These are phyloP conservation scores for Amiota minor DNA, from an alignment of 2,888 invertebrate species.

Conservation along the genomic window DNA sequence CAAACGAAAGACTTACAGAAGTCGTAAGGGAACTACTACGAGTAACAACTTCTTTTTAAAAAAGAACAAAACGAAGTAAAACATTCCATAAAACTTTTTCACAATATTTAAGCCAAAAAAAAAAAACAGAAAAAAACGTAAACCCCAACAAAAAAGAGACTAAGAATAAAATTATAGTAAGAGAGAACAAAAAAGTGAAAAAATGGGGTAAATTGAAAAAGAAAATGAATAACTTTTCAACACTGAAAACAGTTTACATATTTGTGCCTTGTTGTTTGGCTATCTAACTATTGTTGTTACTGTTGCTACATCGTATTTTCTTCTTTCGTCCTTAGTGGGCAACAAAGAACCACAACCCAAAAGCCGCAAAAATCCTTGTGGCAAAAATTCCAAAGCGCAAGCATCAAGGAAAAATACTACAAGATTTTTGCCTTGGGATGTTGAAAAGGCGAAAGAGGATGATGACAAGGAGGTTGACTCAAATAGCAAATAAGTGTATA, in stretches of 20 bases:
- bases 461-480: too few relatives aligned
- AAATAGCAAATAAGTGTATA: too few relatives aligned
- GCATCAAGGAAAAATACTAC: neutral
- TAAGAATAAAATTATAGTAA: conserved; percentile 46
- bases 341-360: conserved; percentile 19
- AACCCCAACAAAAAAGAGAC: conserved; percentile 34
- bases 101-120: conserved; percentile 48
- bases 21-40: neutral
- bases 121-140: conserved; percentile 16
- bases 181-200: neutral
- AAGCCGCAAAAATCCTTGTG: conserved; percentile 27
- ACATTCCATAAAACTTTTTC: conserved; percentile 51
- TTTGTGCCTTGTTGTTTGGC: neutral
- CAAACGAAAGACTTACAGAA: neutral
- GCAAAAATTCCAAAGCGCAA: conserved; percentile 10
- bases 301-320: conserved; percentile 23
- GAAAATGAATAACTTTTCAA: conserved; percentile 23
- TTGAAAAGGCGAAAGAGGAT: too few relatives aligned
- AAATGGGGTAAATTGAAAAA: conserved; percentile 1
- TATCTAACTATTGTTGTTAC: conserved; percentile 55
- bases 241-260: conserved; percentile 18
- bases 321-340: neutral
- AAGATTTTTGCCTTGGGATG: too few relatives aligned
- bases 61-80: neutral
- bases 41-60: neutral